phyloP scores from a whole-genome alignment of 2,797 vertebrate species.

The Malacoctenus gilli region DNA sequence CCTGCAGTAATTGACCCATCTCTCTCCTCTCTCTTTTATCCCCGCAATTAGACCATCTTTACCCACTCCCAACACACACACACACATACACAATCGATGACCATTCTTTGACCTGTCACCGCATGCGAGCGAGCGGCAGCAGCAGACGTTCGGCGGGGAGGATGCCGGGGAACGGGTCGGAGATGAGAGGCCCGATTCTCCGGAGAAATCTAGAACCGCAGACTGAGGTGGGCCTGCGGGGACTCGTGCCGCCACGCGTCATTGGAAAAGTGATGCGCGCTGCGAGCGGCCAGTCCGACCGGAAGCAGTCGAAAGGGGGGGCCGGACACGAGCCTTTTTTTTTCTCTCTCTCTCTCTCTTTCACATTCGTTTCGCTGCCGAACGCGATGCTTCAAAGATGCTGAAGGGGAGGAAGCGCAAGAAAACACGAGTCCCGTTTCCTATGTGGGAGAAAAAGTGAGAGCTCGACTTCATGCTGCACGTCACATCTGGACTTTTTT shows the following conservation, averaged over 20 bases:
- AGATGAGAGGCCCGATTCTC: constrained; percentile 16
- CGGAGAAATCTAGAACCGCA: constrained; percentile 7
- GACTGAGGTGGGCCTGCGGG: not conserved
- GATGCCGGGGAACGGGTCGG: constrained; percentile 5
- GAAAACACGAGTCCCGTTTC: too few species aligned
- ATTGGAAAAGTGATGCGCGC: too few species aligned
- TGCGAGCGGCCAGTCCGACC: too few species aligned
- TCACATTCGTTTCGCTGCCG: too few species aligned
- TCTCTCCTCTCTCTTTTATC: constrained; percentile 50
- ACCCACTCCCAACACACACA: constrained; percentile 6
- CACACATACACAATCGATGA: constrained; percentile 36
- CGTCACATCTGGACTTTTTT: too few species aligned
- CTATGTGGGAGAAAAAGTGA: too few species aligned
- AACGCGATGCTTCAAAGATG: too few species aligned
- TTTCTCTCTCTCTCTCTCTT: too few species aligned
- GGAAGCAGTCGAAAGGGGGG: too few species aligned
- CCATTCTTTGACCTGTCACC: constrained; percentile 57
- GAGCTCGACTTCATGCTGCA: too few species aligned
- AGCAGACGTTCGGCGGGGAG: not conserved
- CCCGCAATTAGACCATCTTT: constrained; percentile 60
- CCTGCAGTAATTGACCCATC: constrained; percentile 68
- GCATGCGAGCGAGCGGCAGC: constrained; percentile 22
- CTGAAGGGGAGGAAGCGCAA: too few species aligned
- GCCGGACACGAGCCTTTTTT: too few species aligned
- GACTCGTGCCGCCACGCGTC: not conserved